Evolutionary conservation across 2,888 invertebrate species (phyloP).

Genomic region (Mechanitis mazaeus): DNA sequence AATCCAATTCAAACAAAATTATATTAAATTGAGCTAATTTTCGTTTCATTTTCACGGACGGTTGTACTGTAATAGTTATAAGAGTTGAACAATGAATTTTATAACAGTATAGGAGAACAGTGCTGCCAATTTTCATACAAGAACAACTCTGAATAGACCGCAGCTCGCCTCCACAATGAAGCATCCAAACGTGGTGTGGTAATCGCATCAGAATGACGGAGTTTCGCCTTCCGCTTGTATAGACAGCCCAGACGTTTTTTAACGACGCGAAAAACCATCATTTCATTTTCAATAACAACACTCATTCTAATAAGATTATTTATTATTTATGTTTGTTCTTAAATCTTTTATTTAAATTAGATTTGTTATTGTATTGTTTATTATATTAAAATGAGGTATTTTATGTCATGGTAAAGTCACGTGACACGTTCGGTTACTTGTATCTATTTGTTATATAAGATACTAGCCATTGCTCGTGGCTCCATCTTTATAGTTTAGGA

Average conservation of each 20-base stretch:
- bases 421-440: too few relatives aligned
- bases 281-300: constrained; percentile 64
- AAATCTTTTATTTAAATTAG: too few relatives aligned
- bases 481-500: too few relatives aligned
- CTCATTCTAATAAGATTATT: constrained; percentile 56
- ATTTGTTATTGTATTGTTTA: too few relatives aligned
- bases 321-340: not conserved
- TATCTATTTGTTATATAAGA: too few relatives aligned
- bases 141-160: constrained; percentile 60
- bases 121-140: constrained; percentile 71
- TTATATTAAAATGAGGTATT: too few relatives aligned
- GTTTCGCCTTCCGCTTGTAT: constrained; percentile 37
- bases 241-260: constrained; percentile 51
- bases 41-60: constrained; percentile 59
- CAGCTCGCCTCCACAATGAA: constrained; percentile 70
- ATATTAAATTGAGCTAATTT: constrained; percentile 34
- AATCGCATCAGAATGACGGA: constrained; percentile 79
- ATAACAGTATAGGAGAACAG: constrained; percentile 63
- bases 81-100: constrained; percentile 70
- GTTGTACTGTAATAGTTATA: constrained; percentile 73
- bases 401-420: too few relatives aligned
- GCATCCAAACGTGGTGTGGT: constrained; percentile 80
- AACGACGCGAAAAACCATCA: constrained; percentile 71
- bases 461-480: too few relatives aligned
- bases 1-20: not conserved